A percentile compares a stretch with the other conserved stretches of the same genome.
Conservation (phyloP, 2,797 vertebrate genomes). For the Vireo griseus region DNA sequence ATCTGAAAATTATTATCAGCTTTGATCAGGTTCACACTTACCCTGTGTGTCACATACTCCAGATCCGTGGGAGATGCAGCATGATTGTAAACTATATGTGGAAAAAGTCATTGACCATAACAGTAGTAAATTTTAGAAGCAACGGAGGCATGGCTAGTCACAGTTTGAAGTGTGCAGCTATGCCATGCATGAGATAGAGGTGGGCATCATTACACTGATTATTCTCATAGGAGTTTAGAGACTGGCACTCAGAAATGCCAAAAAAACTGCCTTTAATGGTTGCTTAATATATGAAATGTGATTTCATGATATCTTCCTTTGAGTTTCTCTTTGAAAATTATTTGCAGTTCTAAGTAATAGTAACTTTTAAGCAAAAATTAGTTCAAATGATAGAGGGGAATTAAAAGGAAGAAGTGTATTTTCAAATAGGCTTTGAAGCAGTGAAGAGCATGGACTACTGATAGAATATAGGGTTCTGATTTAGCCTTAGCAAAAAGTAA, state of each 20-base stretch:
- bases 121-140: neutral
- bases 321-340: slow-evolving; percentile 12
- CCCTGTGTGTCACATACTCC: neutral
- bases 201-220: neutral
- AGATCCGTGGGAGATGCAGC: neutral
- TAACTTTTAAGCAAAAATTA: neutral
- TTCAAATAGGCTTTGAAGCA: slow-evolving; percentile 20
- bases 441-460: neutral
- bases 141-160: neutral
- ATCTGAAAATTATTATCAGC: neutral
- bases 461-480: neutral
- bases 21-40: neutral
- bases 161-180: neutral
- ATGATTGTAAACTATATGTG: neutral
- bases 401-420: slow-evolving; percentile 25
- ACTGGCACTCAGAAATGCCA: neutral
- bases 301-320: slow-evolving; percentile 4
- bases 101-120: neutral
- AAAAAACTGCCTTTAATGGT: neutral
- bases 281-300: neutral
- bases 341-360: neutral
- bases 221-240: neutral
- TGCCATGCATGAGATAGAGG: neutral
- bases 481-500: neutral
- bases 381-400: slow-evolving; percentile 1